Evolutionary conservation across 1,140 invertebrate genomes (phyloP), one percentile per base, ranked within the genome.

Genomic region (Drosophila littoralis): DNA sequence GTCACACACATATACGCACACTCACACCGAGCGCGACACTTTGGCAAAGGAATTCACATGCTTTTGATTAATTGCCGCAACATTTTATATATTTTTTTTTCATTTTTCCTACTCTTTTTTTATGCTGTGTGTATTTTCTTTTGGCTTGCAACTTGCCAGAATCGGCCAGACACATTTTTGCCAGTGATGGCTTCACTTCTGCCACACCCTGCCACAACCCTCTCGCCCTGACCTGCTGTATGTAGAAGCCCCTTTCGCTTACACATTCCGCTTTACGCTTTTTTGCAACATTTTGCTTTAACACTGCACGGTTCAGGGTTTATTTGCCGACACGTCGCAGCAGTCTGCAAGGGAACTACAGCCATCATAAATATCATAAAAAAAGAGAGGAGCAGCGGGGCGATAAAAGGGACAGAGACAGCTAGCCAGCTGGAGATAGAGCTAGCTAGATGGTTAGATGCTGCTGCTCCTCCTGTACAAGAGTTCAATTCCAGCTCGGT

Each of bases 31-130:
- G 58, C 77, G 79, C 72, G 43, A 64, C 61, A 75, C 46, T 75
- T 78, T 86, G 83, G 51, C 61, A 79, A 79, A 77, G 84, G 80
- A 88, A 88, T 88, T 89, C 84, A 70, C 74, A 78, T 82, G 77
- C 84, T 84, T 88, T 88, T 88, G 84, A 88, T 88, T 88, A 88
- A 88, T 88, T 88, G 84, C 84, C 81, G 84, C 83, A 75, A 88
- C 83, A 88, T 88, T 88, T 86, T 89, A 83, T 81, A 74, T 65
- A 75, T 70, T 75, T 57, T 40, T 35, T 58, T 63, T 58, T 35
- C n/a, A 13, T 9, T 61, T 57, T 55, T 36, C 12, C 13, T 35
- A 52, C 28, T 59, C 32, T 46, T 35, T 22, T 54, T 32, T 36
- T 35, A 8, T 17, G 13, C 12, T 28, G 5, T 32, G 55, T 17